Evolutionary conservation across 2,888 invertebrate species (phyloP), one percentile per base, ranked within the genome.

Genomic region (Rugalucina vietnamica): DNA sequence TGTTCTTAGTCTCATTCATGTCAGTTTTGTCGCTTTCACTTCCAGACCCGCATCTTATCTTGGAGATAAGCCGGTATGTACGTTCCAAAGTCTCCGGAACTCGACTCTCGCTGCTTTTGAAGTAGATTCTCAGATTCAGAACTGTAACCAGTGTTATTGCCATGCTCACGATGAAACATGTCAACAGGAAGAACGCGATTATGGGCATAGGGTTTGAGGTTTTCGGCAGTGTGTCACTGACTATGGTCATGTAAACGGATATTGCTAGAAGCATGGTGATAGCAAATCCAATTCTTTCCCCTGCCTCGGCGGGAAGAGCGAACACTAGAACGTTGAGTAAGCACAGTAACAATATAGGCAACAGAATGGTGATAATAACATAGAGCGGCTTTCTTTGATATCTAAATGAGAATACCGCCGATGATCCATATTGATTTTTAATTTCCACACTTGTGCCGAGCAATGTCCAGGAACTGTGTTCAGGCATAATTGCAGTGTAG

Each of bases 251-350:
- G 24, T 81, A 81, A 0, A 81, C 81, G 12, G 81, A 81, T 18
- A 81, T 71, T 2, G 81, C 81, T 32, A 81, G 57, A 18, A 81
- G 34, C 32, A 34, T 76, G 3, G 81, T 81, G 14, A 81, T 76
- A 8, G 81, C 49, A 43, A 57, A 81, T 4, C 81, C 81, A 2
- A 81, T 72, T 29, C 81, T 50, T 21, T 81, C 81, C 0, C 81
- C 81, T n/a, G 81, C 70, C n/a, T 71, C 76, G 32, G 54, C 76
- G 0, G 81, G 81, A 43, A 81, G 70, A 10, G 76, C 18, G 37
- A 81, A 81, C 24, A 81, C 81, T 5, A 81, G 4, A 12, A 76
- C 76, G 10, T 76, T 57, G 21, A 81, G 39, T 29, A 81, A 32
- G 5, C 76, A 76, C 24, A 81, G 57, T 0, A 81, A 14, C n/a